Conservation (phyloP, 2,797 vertebrate genomes). For the Chlorospingus flavigularis region DNA sequence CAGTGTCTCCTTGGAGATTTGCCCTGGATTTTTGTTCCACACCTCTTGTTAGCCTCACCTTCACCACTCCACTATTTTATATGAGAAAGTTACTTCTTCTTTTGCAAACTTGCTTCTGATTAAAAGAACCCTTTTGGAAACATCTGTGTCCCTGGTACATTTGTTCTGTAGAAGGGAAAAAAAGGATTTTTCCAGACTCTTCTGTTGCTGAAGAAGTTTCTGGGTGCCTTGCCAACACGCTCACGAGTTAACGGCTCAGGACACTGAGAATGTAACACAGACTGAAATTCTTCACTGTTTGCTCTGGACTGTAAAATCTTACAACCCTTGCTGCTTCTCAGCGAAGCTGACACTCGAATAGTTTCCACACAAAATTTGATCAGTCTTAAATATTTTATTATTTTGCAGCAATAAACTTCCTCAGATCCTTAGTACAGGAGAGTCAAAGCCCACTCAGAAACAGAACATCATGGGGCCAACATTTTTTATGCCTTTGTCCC, state of each 20-base stretch:
- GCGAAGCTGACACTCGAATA: conserved; percentile 26
- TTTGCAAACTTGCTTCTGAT: conserved; percentile 56
- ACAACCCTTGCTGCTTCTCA: conserved; percentile 24
- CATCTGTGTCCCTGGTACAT: not conserved
- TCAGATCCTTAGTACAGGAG: not conserved
- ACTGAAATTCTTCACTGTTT: conserved; percentile 49
- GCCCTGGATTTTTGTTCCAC: conserved; percentile 46
- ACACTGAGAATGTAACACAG: not conserved
- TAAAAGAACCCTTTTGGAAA: conserved; percentile 43
- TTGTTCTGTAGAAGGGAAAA: not conserved
- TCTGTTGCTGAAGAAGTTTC: not conserved
- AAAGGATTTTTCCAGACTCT: not conserved
- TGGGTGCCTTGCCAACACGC: conserved; percentile 5
- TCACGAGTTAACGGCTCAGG: conserved; percentile 21
- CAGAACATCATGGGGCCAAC: not conserved
- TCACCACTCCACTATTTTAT: conserved; percentile 64
- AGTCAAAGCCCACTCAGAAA: not conserved
- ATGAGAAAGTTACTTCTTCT: conserved; percentile 55
- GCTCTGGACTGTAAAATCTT: conserved; percentile 55
- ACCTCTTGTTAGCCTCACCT: conserved; percentile 60
- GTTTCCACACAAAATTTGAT: conserved; percentile 30
- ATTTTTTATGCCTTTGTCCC: not conserved
- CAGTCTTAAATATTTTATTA: conserved; percentile 13
- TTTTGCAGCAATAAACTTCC: not conserved
- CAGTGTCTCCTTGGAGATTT: conserved; percentile 33